Percentiles rank a stretch among this genome's conserved stretches.
These are phyloP conservation scores for Lipophrys pholis DNA, from an alignment of 2,113 vertebrate species.

Conservation along the genomic window DNA sequence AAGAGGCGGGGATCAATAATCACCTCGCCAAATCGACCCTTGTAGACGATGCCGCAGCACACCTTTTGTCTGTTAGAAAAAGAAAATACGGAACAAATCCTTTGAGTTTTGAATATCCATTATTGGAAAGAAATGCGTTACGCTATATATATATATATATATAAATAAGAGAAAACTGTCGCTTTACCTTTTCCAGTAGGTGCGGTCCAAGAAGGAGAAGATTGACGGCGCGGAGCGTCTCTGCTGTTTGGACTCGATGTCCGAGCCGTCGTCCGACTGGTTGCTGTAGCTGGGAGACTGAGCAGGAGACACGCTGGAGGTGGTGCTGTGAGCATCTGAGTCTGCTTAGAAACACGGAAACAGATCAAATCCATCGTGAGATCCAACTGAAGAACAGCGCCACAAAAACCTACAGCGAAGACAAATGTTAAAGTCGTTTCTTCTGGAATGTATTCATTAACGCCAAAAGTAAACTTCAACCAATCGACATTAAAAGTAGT, in stretches of 20 bases:
- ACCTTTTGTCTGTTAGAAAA: conserved; percentile 81
- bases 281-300: conserved; percentile 87
- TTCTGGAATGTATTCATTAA: too few species aligned
- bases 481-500: too few species aligned
- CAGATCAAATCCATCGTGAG: neutral
- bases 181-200: conserved; percentile 85
- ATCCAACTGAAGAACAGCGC: neutral
- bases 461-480: too few species aligned
- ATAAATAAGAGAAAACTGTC: neutral
- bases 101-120: neutral
- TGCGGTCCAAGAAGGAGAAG: conserved; percentile 86
- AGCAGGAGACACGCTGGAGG: conserved; percentile 85
- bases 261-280: conserved; percentile 86
- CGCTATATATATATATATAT: too few species aligned
- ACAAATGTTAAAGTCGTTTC: too few species aligned
- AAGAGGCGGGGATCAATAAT: conserved; percentile 87
- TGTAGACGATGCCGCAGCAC: conserved; percentile 87
- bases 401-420: too few species aligned
- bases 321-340: conserved; percentile 86
- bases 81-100: neutral
- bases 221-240: conserved; percentile 75
- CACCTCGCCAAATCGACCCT: conserved; percentile 87
- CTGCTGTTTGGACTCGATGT: conserved; percentile 83
- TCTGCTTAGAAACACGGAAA: conserved; percentile 65
- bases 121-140: too few species aligned